A percentile compares a stretch with the other conserved stretches of the same genome.
Conservation (phyloP, 2,113 vertebrate species). For the Python bivittatus region DNA sequence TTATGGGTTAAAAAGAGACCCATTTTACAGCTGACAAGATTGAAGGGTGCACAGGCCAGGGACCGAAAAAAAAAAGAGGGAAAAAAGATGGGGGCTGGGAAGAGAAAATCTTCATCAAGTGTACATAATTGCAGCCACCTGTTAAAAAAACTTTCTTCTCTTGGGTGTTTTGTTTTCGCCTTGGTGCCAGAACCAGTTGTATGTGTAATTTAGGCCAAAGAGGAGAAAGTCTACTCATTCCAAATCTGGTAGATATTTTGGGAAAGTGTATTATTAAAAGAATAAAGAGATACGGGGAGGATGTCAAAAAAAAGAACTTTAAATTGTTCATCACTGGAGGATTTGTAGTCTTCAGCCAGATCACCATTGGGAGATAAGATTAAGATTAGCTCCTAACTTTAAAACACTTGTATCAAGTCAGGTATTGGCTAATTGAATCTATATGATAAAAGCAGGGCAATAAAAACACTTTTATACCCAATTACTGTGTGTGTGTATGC, state of each 20-base stretch:
- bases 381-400: conserved; percentile 42
- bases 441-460: conserved; percentile 45
- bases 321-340: background rate
- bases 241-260: conserved; percentile 16
- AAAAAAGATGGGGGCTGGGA: background rate
- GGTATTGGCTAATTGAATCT: conserved; percentile 46
- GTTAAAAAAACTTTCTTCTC: conserved; percentile 60
- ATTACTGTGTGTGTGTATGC: conserved; percentile 10
- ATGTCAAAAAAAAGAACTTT: conserved; percentile 15
- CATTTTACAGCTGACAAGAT: conserved; percentile 81
- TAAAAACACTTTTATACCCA: conserved; percentile 17
- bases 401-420: conserved; percentile 53
- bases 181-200: background rate
- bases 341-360: conserved; percentile 16
- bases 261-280: background rate
- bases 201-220: conserved; percentile 17
- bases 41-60: conserved; percentile 66
- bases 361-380: conserved; percentile 45
- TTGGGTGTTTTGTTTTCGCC: background rate
- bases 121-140: conserved; percentile 56
- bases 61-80: conserved; percentile 13
- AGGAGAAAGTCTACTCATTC: conserved; percentile 33
- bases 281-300: background rate
- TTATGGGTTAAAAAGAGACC: conserved; percentile 79
- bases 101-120: conserved; percentile 45